Conservation (phyloP, 2,797 vertebrate species). For the Rhynchonycteris naso region DNA sequence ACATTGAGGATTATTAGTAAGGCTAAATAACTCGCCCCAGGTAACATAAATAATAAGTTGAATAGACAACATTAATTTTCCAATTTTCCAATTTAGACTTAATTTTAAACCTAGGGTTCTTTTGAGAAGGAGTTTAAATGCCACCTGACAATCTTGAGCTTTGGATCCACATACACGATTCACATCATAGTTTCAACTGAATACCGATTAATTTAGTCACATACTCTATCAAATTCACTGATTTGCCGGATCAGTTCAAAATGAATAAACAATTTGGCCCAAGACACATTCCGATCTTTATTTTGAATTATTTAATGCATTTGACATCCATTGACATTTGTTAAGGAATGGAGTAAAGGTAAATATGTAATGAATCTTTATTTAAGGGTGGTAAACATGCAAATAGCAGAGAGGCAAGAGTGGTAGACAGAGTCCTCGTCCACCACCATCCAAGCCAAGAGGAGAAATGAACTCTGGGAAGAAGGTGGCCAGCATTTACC, state of each 20-base stretch:
- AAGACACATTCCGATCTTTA: background rate
- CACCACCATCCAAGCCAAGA: background rate
- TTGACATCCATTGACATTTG: background rate
- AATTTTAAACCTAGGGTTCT: background rate
- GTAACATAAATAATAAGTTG: background rate
- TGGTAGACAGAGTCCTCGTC: no score
- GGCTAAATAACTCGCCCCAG: background rate
- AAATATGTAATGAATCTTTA: background rate
- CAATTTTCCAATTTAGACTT: background rate
- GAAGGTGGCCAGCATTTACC: background rate
- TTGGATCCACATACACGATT: background rate
- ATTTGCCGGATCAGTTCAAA: background rate
- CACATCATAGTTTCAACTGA: background rate
- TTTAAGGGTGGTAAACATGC: background rate
- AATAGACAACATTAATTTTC: background rate
- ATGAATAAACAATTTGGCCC: background rate
- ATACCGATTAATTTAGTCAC: background rate
- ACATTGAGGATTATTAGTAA: background rate
- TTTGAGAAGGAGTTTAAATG: background rate
- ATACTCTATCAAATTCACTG: background rate
- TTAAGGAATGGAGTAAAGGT: background rate
- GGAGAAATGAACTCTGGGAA: background rate
- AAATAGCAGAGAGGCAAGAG: background rate
- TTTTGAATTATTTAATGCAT: conserved; percentile 40
- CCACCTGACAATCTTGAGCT: background rate